phyloP scores from a whole-genome alignment of 1,140 invertebrate species.

The Tenebrio molitor region DNA sequence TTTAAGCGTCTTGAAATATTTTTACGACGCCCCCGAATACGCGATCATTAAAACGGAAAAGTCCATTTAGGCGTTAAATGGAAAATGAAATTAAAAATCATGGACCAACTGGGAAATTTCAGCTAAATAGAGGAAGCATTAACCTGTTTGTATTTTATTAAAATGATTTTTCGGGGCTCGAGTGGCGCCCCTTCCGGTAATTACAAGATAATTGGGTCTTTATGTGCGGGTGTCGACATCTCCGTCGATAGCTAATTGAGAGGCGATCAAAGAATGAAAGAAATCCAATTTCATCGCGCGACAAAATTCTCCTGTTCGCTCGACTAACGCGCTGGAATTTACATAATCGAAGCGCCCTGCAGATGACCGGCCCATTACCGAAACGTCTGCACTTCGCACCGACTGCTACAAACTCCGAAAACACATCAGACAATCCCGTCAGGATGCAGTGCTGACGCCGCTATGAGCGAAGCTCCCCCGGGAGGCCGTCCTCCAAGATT shows the following conservation, averaged over 20 bases:
- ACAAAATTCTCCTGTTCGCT: not conserved
- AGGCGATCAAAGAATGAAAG: slow-evolving; percentile 5
- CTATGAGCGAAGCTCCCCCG: not conserved
- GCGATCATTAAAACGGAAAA: slow-evolving; percentile 24
- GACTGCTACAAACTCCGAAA: slow-evolving; percentile 9
- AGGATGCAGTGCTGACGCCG: slow-evolving; percentile 12
- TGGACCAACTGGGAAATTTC: slow-evolving; percentile 22
- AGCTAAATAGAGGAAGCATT: slow-evolving; percentile 7
- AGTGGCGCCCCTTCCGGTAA: not conserved
- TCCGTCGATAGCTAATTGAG: not conserved
- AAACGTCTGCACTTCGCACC: slow-evolving; percentile 9
- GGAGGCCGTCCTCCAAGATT: slow-evolving; percentile 7
- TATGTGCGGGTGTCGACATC: not conserved
- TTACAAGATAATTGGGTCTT: slow-evolving; percentile 12
- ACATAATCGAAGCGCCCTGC: slow-evolving; percentile 3
- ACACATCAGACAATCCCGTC: slow-evolving; percentile 30
- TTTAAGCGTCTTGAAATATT: slow-evolving; percentile 17
- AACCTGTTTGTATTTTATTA: slow-evolving; percentile 24
- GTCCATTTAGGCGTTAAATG: slow-evolving; percentile 25
- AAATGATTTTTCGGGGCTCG: not conserved
- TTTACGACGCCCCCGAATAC: not conserved
- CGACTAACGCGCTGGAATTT: not conserved
- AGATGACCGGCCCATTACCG: slow-evolving; percentile 7
- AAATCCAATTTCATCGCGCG: slow-evolving; percentile 3
- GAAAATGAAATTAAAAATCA: slow-evolving; percentile 38